Base-by-base conservation (phyloP, 2,113 vertebrate species). In the Gallinago media region DNA sequence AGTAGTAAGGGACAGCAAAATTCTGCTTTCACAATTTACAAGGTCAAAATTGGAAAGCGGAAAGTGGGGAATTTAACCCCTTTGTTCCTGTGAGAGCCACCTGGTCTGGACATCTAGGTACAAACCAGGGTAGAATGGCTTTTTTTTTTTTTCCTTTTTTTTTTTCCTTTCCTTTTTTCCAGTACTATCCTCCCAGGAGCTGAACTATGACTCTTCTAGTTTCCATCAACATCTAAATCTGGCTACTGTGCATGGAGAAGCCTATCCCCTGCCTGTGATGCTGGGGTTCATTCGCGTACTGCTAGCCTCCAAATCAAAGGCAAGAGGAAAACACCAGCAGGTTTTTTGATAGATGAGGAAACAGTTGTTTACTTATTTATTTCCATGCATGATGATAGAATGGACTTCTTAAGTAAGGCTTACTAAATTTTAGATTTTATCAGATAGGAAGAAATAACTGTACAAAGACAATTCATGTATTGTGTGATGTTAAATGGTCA, bases 321-420 rank as follows among this genome's bases (percentile, higher is more conserved):
- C 84, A 50, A 47, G 23, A 82, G 34, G 20, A 62, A 73, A 79
- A 50, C 12, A 25, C 12, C 0, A 3, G 29, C 36, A 47, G 29
- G 36, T n/a, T 25, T 63, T 38, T 65, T 32, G 44, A 52, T 31
- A 38, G 25, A 4, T 3, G 58, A 20, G 38, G 61, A 67, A 68
- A 76, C 4, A 52, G 3, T 23, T 46, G 26, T 42, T 89, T 76
- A 58, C n/a, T 92, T 87, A 36, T 44, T 95, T 96, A 91, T 92
- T 97, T 92, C 94, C 90, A 21, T 79, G 74, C 49, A 56, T 36
- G 58, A 86, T 96, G 89, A 84, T 50, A 26, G 14, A 58, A 81
- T 31, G n/a, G 6, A 31, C 67, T 91, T 82, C 68, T 88, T 31
- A 92, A 71, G 80, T 85, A 86, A 71, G 74, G 89, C 66, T 70